These are phyloP conservation scores for Lycia hirtaria DNA, from an alignment of 2,888 invertebrate species.

Conservation along the genomic window DNA sequence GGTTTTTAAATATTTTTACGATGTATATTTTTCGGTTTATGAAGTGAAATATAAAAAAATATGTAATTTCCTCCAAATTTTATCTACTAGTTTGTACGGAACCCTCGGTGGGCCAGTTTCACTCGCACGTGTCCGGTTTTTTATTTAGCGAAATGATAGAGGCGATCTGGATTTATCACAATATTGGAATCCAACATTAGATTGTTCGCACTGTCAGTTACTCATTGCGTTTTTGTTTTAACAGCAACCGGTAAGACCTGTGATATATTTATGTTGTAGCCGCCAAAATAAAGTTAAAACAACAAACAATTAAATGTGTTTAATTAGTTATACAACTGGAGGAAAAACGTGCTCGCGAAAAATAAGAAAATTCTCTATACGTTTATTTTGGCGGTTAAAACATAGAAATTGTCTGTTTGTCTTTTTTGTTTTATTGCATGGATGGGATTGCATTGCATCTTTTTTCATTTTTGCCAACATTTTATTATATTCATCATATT, in stretches of 20 bases:
- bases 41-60: no score
- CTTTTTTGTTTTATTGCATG: not conserved
- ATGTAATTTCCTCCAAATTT: no score
- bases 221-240: not conserved
- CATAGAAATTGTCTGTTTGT: slow-evolving; percentile 1
- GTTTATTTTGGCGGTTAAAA: not conserved
- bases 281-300: slow-evolving; percentile 4
- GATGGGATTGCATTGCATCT: not conserved
- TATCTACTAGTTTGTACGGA: no score
- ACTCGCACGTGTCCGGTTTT: no score
- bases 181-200: no score
- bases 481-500: not conserved
- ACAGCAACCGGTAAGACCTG: slow-evolving; percentile 8
- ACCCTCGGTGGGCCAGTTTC: no score
- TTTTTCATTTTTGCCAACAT: not conserved
- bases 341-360: not conserved
- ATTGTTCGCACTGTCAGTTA: no score
- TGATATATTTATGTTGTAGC: slow-evolving; percentile 1
- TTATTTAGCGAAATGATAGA: no score
- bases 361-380: no score
- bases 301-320: not conserved
- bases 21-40: no score
- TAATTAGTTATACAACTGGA: not conserved
- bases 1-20: no score
- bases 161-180: no score